phyloP scores from a whole-genome alignment of 2,797 vertebrate genomes.

The Crenichthys baileyi region DNA sequence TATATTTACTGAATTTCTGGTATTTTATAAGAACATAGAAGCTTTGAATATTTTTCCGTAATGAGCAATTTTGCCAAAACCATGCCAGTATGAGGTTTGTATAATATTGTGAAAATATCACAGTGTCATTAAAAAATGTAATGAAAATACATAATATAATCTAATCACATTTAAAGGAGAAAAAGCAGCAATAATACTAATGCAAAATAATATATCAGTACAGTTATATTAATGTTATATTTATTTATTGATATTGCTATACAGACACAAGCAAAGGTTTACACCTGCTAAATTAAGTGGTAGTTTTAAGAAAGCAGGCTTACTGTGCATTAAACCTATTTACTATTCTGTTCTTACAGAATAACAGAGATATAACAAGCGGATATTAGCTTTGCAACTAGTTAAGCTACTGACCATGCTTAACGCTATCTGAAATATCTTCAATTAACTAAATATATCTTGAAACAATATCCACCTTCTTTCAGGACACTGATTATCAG shows the following conservation, averaged over 20 bases:
- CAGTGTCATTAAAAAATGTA: background rate
- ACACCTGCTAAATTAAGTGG: background rate
- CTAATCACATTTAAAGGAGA: background rate
- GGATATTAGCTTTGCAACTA: background rate
- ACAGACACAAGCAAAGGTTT: background rate
- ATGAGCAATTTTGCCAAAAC: background rate
- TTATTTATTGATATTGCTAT: background rate
- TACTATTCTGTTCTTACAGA: background rate
- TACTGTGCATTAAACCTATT: background rate
- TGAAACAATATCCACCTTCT: too few relatives aligned
- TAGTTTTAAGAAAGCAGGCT: background rate
- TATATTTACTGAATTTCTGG: constrained; percentile 1
- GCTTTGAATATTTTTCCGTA: background rate
- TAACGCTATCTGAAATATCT: background rate
- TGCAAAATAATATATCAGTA: background rate
- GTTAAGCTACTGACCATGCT: background rate
- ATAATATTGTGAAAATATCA: background rate
- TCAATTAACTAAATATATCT: background rate
- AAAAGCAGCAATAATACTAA: background rate
- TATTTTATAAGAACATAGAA: background rate
- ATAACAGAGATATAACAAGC: background rate
- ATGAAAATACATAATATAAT: background rate
- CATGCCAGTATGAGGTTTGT: background rate
- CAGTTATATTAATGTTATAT: background rate
- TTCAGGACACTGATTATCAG: too few relatives aligned